Conservation (phyloP, 2,797 vertebrate species). For the Hylomyscus alleni region DNA sequence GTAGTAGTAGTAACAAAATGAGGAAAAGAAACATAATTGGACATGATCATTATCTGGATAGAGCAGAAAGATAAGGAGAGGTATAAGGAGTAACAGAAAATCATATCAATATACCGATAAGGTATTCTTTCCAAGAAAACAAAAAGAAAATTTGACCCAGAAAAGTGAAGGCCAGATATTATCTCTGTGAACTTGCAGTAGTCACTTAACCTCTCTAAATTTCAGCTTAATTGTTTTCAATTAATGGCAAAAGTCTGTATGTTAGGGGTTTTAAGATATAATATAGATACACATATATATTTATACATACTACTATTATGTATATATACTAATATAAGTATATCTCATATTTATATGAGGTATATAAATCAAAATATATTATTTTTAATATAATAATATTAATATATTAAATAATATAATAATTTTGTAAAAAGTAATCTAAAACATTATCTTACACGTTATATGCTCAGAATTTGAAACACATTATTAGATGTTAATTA, state of each 20-base stretch:
- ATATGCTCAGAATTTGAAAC: background rate
- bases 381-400: background rate
- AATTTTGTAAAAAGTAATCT: background rate
- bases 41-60: background rate
- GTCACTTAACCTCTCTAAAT: background rate
- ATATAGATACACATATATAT: background rate
- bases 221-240: background rate
- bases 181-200: background rate
- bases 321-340: background rate
- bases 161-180: background rate
- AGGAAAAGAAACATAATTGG: background rate
- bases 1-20: background rate
- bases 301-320: background rate
- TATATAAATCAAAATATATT: background rate
- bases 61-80: background rate
- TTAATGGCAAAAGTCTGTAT: background rate
- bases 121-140: background rate
- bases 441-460: background rate
- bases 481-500: background rate
- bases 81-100: background rate
- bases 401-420: background rate
- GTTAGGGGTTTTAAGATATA: background rate
- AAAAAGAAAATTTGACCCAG: background rate
- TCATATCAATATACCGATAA: background rate
- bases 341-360: background rate